Evolutionary conservation across 2,888 invertebrate genomes (phyloP).

Genomic region (Incurvaria masculella): DNA sequence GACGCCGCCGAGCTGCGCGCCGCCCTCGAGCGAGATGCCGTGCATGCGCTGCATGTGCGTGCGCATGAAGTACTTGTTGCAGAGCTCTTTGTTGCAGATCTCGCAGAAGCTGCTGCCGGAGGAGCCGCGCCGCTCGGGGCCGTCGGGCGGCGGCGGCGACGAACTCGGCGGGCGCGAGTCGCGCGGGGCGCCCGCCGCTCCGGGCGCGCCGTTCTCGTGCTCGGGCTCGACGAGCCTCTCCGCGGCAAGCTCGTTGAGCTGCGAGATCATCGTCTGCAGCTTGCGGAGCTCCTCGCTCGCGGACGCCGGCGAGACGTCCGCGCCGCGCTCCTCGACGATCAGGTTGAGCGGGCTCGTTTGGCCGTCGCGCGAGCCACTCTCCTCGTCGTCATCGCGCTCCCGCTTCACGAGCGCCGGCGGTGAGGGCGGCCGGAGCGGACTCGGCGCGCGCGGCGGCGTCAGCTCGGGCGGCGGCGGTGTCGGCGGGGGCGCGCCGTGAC

Average conservation of each 20-base stretch:
- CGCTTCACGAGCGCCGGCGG: constrained; percentile 53
- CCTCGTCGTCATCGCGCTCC: constrained; percentile 42
- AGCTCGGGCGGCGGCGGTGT: constrained; percentile 33
- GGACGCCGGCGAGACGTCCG: constrained; percentile 52
- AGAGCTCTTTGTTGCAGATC: constrained; percentile 97
- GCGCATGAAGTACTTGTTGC: constrained; percentile 99
- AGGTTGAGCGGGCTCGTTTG: constrained; percentile 78
- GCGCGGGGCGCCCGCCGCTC: constrained; percentile 14
- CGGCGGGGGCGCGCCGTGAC: constrained; percentile 73
- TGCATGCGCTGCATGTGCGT: constrained; percentile 99
- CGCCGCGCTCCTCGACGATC: constrained; percentile 65
- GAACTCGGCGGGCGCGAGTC: constrained; percentile 33
- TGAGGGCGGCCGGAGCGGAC: constrained; percentile 35
- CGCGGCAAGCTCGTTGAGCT: constrained; percentile 76
- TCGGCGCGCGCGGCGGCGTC: constrained; percentile 49
- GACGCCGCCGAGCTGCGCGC: constrained; percentile 88
- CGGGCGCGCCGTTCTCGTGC: constrained; percentile 16
- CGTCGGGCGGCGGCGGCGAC: constrained; percentile 39
- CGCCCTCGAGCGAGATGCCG: constrained; percentile 90
- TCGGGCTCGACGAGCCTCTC: constrained; percentile 41
- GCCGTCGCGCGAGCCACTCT: constrained; percentile 49
- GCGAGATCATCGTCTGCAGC: constrained; percentile 87
- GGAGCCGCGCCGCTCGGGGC: constrained; percentile 50
- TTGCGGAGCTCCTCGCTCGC: constrained; percentile 86
- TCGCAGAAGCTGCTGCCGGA: constrained; percentile 90